A percentile compares a stretch with the other conserved stretches of the same genome.
Evolutionary conservation across 2,888 invertebrate genomes (phyloP).

Genomic region (Callyntrura sp.): DNA sequence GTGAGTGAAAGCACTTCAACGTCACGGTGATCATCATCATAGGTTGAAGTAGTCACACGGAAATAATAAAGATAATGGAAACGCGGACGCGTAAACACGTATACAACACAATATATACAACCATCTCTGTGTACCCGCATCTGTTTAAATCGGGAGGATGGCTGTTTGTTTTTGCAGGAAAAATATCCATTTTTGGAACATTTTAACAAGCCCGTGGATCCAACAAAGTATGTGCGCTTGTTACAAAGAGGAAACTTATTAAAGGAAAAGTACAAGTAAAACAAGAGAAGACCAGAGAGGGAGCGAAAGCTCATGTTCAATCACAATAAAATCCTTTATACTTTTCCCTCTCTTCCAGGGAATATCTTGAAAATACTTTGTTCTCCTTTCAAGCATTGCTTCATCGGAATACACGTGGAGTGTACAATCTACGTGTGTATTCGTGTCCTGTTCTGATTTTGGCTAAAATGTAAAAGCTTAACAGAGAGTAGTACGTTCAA

Average conservation of each 20-base stretch:
- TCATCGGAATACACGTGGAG: neutral
- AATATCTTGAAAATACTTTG: neutral
- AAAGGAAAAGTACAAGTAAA: neutral
- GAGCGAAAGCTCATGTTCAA: neutral
- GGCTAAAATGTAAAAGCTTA: neutral
- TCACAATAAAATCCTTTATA: constrained; percentile 32
- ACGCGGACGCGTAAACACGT: constrained; percentile 14
- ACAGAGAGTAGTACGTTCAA: neutral
- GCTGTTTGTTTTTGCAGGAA: neutral
- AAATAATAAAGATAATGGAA: constrained; percentile 60
- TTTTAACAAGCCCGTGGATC: neutral
- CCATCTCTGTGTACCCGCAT: constrained; percentile 3
- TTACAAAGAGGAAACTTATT: neutral
- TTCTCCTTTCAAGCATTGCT: neutral
- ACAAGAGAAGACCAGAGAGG: neutral
- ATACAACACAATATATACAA: neutral
- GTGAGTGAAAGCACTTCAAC: constrained; percentile 49
- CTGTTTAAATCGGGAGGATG: constrained; percentile 14
- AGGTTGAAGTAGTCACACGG: constrained; percentile 35
- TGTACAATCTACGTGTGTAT: neutral
- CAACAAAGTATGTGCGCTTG: neutral
- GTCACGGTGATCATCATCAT: constrained; percentile 40
- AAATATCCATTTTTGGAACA: too few species aligned
- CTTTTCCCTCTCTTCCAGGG: neutral
- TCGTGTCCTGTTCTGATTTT: neutral